These are phyloP conservation scores for Sisor rabdophorus DNA, from an alignment of 2,113 vertebrate genomes.

Conservation along the genomic window DNA sequence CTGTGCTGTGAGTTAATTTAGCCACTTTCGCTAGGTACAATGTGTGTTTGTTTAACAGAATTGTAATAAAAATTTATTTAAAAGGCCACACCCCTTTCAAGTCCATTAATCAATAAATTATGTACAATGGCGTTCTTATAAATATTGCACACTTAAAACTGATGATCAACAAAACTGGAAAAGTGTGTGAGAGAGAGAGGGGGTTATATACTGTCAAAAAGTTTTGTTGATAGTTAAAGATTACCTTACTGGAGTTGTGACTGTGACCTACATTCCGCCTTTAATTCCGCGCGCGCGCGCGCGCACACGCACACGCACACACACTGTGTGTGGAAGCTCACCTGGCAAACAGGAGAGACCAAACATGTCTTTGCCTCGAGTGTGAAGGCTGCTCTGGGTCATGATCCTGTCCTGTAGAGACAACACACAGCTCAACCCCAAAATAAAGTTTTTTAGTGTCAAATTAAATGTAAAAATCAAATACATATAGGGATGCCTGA, in stretches of 20 bases:
- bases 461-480: too few species aligned
- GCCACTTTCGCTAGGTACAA: constrained; percentile 5
- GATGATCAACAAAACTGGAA: neutral
- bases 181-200: too few species aligned
- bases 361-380: constrained; percentile 65
- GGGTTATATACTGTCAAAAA: neutral
- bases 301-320: constrained; percentile 20
- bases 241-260: constrained; percentile 40
- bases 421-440: constrained; percentile 15
- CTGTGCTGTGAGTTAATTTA: constrained; percentile 59
- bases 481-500: too few species aligned
- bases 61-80: neutral
- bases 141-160: neutral
- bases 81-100: neutral
- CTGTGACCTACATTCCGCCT: constrained; percentile 45
- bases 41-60: neutral
- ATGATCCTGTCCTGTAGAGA: constrained; percentile 69
- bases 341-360: constrained; percentile 71
- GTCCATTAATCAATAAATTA: neutral
- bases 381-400: constrained; percentile 60
- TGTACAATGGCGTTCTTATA: neutral
- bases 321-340: constrained; percentile 43
- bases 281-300: too few species aligned
- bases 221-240: constrained; percentile 51
- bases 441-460: too few species aligned